Base-by-base conservation (phyloP, 2,797 vertebrate species). In the Poecile montanus region DNA sequence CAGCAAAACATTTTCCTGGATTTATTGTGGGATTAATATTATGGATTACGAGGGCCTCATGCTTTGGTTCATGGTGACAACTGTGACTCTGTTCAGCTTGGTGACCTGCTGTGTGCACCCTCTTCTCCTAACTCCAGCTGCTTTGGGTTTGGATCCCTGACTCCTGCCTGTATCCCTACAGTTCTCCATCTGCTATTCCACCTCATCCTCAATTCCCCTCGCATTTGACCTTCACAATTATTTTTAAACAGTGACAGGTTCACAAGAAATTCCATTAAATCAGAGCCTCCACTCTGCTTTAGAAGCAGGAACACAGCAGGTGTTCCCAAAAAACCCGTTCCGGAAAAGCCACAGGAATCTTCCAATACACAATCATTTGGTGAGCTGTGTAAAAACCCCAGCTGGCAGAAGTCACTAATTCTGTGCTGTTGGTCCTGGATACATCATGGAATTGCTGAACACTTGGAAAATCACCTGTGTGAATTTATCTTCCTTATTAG, bases 11-110 rank as follows among this genome's bases (percentile, higher is more conserved):
- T 83, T 63, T 54, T 27, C 50, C 40, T 54, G n/a, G n/a, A 63
- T n/a, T 34, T 65, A 57, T 2, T 34, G 16, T 34, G 30, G 50
- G 58, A 63, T 65, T 42, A 16, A 16, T 30, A 25, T 25, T 30
- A 13, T 8, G 34, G 20, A 34, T 42, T 30, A 17, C 0, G 0
- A 34, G 34, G 17, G 18, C 16, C 13, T 48, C 30, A 13, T 5
- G 2, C 42, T 63, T 56, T 63, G 34, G 34, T 56, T 73, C 42
- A 20, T 9, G 44, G 34, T 65, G 60, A 56, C 60, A 48, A 7
- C 14, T 34, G 51, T 34, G 50, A 19, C 58, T 51, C 54, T 62
- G 22, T 7, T 54, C 22, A 54, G 67, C 48, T 38, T 22, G 40
- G 18, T 13, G 30, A 65, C 42, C 50, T 56, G 60, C 60, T 73